Percentiles rank a stretch among this genome's conserved stretches.
Conservation (phyloP, 2,888 invertebrate genomes). For the Dermolepida albohirtum region DNA sequence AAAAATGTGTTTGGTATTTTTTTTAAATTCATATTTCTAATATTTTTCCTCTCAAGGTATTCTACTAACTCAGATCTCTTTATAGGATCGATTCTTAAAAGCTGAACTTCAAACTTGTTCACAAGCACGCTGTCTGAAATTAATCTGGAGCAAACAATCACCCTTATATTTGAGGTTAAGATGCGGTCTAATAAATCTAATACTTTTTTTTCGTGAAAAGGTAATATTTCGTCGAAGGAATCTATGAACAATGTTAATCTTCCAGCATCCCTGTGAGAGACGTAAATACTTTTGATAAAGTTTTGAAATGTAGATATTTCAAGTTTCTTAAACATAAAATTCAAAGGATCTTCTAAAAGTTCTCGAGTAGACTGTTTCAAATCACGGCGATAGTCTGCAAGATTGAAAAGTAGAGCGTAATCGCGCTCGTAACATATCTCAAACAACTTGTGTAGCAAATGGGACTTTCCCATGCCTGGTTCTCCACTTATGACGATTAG, state of each 20-base stretch:
- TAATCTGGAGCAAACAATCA: slow-evolving; percentile 12
- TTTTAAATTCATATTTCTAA: too few species aligned
- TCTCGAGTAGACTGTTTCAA: too few species aligned
- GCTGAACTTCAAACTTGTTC: slow-evolving; percentile 16
- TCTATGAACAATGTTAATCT: slow-evolving; percentile 13
- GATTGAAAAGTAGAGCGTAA: slow-evolving; percentile 10
- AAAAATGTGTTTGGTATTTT: too few species aligned
- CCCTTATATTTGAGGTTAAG: slow-evolving; percentile 1
- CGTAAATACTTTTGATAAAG: not conserved
- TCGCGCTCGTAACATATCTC: not conserved
- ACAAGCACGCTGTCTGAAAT: slow-evolving; percentile 3
- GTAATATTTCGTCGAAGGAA: slow-evolving; percentile 27
- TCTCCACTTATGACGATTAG: slow-evolving; percentile 11
- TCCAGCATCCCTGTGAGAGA: not conserved
- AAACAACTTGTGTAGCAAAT: not conserved
- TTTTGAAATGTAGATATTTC: not conserved
- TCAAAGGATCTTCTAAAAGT: too few species aligned
- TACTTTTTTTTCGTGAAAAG: slow-evolving; percentile 14
- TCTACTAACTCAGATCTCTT: too few species aligned
- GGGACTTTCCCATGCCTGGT: slow-evolving; percentile 21
- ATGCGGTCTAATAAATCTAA: not conserved
- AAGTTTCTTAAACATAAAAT: not conserved
- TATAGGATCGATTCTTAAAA: not conserved
- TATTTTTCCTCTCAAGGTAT: too few species aligned
- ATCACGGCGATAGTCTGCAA: not conserved